These are phyloP conservation scores for Dinocampus coccinellae DNA, from an alignment of 2,888 invertebrate genomes.

Conservation along the genomic window DNA sequence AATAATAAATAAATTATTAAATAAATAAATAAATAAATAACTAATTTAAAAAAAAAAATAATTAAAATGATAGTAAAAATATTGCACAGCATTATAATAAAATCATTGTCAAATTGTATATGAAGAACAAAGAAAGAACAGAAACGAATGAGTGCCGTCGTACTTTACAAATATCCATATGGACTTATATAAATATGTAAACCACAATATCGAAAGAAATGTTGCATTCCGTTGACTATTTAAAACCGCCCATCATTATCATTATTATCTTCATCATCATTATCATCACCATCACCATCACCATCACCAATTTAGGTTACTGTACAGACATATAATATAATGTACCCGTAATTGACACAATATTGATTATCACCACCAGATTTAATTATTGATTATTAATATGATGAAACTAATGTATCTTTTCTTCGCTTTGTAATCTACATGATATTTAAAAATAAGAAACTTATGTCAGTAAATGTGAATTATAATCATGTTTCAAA, in stretches of 20 bases:
- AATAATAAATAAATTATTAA: no score
- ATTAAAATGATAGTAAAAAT: background rate
- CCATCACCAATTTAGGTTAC: slow-evolving; percentile 51
- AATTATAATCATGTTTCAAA: slow-evolving; percentile 54
- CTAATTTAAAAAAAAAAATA: no score
- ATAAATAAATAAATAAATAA: no score
- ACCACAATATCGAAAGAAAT: slow-evolving; percentile 48
- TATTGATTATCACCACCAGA: slow-evolving; percentile 48
- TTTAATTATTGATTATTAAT: slow-evolving; percentile 46
- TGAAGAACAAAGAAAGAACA: background rate
- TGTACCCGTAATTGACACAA: slow-evolving; percentile 49
- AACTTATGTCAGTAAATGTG: slow-evolving; percentile 50
- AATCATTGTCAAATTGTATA: background rate
- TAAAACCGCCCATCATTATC: slow-evolving; percentile 47
- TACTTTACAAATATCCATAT: slow-evolving; percentile 2
- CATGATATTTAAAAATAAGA: slow-evolving; percentile 47
- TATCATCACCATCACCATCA: background rate
- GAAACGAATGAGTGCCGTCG: slow-evolving; percentile 11
- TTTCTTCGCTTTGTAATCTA: slow-evolving; percentile 61
- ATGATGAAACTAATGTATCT: slow-evolving; percentile 52
- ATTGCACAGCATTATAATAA: background rate
- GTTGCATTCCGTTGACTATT: slow-evolving; percentile 61
- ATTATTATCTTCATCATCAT: slow-evolving; percentile 39
- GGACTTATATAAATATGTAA: slow-evolving; percentile 30
- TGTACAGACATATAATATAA: slow-evolving; percentile 56